Percentiles rank a stretch among this genome's conserved stretches.
Evolutionary conservation across 2,797 vertebrate genomes (phyloP).

Genomic region (Vultur gryphus): DNA sequence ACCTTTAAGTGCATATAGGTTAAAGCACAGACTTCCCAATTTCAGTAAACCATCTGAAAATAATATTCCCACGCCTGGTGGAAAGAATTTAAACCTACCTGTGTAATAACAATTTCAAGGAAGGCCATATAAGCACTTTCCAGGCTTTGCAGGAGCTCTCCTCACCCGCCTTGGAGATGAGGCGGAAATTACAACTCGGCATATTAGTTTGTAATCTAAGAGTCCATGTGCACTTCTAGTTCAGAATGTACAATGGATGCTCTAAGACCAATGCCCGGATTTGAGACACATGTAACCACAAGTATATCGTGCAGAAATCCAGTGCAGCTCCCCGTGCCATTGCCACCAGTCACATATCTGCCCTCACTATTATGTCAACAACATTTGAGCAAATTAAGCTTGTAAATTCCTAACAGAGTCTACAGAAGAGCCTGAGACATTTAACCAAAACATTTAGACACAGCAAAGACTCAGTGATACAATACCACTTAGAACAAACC

Average conservation of each 20-base stretch:
- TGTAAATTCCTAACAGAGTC: background rate
- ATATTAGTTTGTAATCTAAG: background rate
- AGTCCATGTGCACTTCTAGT: background rate
- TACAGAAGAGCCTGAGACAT: background rate
- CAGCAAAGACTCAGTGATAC: background rate
- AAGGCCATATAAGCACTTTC: background rate
- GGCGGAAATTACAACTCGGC: background rate
- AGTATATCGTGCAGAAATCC: background rate
- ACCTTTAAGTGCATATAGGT: background rate
- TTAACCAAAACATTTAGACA: background rate
- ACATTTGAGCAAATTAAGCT: background rate
- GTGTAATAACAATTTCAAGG: background rate
- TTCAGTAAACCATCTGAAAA: background rate
- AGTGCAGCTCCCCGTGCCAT: rapidly evolving
- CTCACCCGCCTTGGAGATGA: background rate
- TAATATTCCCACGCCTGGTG: background rate
- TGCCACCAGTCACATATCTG: background rate
- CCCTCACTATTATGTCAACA: background rate
- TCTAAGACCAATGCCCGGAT: background rate
- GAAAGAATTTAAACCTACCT: background rate
- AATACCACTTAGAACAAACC: background rate
- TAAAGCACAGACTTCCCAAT: background rate
- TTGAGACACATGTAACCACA: background rate
- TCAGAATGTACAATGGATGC: background rate
- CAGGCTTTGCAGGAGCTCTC: background rate